A percentile compares a stretch with the other conserved stretches of the same genome.
Evolutionary conservation across 2,113 vertebrate species (phyloP).

Genomic region (Hoplias malabaricus): DNA sequence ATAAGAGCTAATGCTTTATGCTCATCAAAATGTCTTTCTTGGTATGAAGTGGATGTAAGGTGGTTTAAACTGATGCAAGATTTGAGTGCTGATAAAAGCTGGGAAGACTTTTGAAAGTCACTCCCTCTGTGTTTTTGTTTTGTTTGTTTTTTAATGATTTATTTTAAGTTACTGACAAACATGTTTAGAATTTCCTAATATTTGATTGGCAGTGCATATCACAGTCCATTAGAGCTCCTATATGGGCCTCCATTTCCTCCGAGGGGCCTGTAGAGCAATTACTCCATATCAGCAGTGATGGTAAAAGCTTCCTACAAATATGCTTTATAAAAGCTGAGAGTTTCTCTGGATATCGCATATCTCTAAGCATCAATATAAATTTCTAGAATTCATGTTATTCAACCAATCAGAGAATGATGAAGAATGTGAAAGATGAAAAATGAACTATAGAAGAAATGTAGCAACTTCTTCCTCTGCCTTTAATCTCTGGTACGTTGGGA

Average conservation of each 20-base stretch:
- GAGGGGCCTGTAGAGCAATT: constrained; percentile 34
- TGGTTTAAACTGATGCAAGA: too few relatives aligned
- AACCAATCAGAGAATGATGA: constrained; percentile 43
- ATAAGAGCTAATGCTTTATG: too few relatives aligned
- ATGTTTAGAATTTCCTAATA: too few relatives aligned
- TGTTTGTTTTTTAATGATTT: too few relatives aligned
- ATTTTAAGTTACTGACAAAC: too few relatives aligned
- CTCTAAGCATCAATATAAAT: constrained; percentile 50
- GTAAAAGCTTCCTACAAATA: constrained; percentile 26
- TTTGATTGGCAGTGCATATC: background rate
- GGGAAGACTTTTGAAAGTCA: too few relatives aligned
- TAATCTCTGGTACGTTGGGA: background rate
- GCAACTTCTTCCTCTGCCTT: background rate
- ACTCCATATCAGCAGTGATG: constrained; percentile 25
- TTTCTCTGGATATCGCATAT: constrained; percentile 34
- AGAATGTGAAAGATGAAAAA: background rate
- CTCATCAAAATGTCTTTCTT: too few relatives aligned
- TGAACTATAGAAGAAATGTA: background rate
- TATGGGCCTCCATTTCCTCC: background rate
- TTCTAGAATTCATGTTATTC: constrained; percentile 51
- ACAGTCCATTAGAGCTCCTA: background rate
- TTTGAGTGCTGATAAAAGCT: too few relatives aligned
- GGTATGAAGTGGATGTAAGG: too few relatives aligned
- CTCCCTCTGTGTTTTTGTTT: too few relatives aligned
- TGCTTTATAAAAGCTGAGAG: constrained; percentile 25